A percentile compares a stretch with the other conserved stretches of the same genome.
These are phyloP conservation scores for Cyprinodon tularosa DNA, from an alignment of 2,113 vertebrate species.

Conservation along the genomic window DNA sequence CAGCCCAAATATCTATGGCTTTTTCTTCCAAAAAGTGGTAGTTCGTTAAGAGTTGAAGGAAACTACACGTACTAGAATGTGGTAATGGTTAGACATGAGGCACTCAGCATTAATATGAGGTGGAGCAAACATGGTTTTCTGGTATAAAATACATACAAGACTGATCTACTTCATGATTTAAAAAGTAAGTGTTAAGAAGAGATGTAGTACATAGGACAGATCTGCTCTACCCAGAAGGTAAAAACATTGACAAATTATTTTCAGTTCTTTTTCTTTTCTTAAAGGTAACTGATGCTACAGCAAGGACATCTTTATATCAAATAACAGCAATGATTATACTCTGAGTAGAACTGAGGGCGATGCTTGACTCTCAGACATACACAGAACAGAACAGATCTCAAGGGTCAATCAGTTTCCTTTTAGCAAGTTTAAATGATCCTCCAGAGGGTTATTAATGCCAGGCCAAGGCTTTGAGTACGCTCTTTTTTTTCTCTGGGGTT, in stretches of 20 bases:
- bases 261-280: conserved; percentile 28
- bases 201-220: conserved; percentile 8
- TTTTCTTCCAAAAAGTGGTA: conserved; percentile 68
- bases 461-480: conserved; percentile 1
- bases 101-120: conserved; percentile 66
- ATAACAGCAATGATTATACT: conserved; percentile 12
- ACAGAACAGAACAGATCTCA: conserved; percentile 5
- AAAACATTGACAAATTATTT: conserved; percentile 36
- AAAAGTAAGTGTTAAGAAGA: conserved; percentile 23
- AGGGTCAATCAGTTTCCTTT: conserved; percentile 28
- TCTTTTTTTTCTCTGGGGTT: conserved; percentile 27
- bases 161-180: conserved; percentile 22
- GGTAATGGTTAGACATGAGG: conserved; percentile 55
- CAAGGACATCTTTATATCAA: conserved; percentile 30
- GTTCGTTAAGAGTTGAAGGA: conserved; percentile 49
- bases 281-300: conserved; percentile 41
- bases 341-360: conserved; percentile 31
- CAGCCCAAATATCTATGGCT: conserved; percentile 74
- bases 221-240: conserved; percentile 20
- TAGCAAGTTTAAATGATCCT: conserved; percentile 18
- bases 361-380: conserved; percentile 17
- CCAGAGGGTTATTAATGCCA: conserved; percentile 28
- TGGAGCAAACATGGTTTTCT: conserved; percentile 37
- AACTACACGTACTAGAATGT: conserved; percentile 27
- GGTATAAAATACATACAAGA: conserved; percentile 39